Conservation (phyloP, 1,140 invertebrate species). For the Trachelipus rathkii region DNA sequence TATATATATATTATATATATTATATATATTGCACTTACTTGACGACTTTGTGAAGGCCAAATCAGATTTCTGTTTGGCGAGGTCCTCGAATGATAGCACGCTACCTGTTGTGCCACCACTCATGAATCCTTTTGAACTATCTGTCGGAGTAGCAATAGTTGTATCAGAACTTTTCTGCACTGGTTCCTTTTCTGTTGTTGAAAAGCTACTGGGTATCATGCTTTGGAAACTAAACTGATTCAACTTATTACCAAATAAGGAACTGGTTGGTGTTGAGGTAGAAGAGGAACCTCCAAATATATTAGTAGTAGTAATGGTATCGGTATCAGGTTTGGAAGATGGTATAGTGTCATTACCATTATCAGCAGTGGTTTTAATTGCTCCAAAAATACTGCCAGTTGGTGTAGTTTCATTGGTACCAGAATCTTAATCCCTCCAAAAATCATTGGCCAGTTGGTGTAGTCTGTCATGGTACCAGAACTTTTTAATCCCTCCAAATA, state of each 20-base stretch:
- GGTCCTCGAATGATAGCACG: neutral
- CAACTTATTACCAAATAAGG: slow-evolving; percentile 13
- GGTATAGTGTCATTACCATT: neutral
- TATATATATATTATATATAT: slow-evolving; percentile 10
- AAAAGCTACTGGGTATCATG: neutral
- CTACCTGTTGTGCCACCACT: neutral
- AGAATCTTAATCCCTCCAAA: too few relatives aligned
- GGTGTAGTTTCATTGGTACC: too few relatives aligned
- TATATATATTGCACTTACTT: neutral
- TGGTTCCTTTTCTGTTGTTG: neutral
- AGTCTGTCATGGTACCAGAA: neutral
- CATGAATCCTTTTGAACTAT: neutral
- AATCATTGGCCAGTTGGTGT: too few relatives aligned
- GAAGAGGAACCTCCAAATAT: slow-evolving; percentile 27
- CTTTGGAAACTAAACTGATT: neutral
- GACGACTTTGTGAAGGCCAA: too few relatives aligned
- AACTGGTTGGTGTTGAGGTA: neutral
- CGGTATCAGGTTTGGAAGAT: neutral
- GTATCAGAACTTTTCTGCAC: too few relatives aligned
- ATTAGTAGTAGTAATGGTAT: slow-evolving; percentile 16
- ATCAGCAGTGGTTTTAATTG: too few relatives aligned
- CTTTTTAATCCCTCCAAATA: neutral
- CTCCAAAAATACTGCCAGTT: too few relatives aligned
- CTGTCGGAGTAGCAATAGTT: neutral
- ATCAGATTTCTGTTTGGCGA: too few relatives aligned